Evolutionary conservation across 2,113 vertebrate species (phyloP), one percentile per base, ranked within the genome.

Genomic region (Danio rerio): DNA sequence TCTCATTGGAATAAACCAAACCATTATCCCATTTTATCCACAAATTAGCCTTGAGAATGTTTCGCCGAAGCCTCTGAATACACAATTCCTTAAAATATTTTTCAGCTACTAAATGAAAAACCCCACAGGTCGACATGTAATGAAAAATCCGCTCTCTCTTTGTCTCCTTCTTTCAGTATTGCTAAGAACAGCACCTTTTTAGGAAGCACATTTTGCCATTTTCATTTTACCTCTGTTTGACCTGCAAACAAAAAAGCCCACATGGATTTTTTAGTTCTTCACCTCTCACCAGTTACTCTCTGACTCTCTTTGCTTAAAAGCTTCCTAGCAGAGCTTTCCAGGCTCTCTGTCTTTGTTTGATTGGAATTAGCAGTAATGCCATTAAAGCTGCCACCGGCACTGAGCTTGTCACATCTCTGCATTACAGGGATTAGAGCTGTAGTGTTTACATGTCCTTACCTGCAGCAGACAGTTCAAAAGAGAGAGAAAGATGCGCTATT

Each of bases 341-440:
- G 42, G 45, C 62, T 50, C 74, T 78, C 80, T 84, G 61, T 56
- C 69, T 82, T 84, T 82, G 74, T 84, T 82, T 79, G 75, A 82
- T 77, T 87, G 91, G 89, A 92, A 93, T 93, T 92, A 92, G 87
- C 76, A 88, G 88, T 91, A 92, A 91, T 93, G 87, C 88, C 88
- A 90, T 93, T 91, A 92, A 92, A 92, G 89, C 90, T 89, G 89
- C 87, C 88, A 66, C 78, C 59, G 83, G 75, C 76, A 63, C 85
- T 87, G 86, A 82, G 87, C 88, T 89, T 84, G 72, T 82, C 59
- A 70, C 86, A 89, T 86, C 73, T 87, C 75, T 83, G 82, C 86
- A 86, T 91, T 90, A 92, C 89, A 85, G 89, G 89, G 91, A 92
- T 93, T 92, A 93, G 58, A 50, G 12, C 79, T 84, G 86, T 84